Evolutionary conservation across 1,140 invertebrate genomes (phyloP), one percentile per base, ranked within the genome.

Genomic region (Brachionus angularis): DNA sequence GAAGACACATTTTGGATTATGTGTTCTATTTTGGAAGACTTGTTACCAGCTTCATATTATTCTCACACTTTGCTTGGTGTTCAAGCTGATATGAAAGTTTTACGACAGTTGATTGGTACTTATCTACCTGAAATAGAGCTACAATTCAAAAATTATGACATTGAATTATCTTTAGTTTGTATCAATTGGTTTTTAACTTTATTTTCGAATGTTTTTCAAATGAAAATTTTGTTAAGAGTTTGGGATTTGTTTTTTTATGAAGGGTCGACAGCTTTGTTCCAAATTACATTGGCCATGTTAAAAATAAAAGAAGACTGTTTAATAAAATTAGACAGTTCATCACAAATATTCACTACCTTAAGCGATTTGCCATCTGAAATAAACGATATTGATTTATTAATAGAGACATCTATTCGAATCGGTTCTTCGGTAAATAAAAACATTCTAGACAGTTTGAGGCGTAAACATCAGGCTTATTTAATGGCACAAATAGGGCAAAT

Each of bases 1-100:
- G 96, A 98, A 83, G 93, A 97, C 83, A 88, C 91, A 53, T 99
- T 98, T 84, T 98, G 96, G 96, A 89, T 96, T 82, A 92, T 98
- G 90, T 89, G 91, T 75, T 90, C 92, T 12, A 93, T 98, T 76
- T 92, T 98, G 8, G 95, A 98, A 86, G 94, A 98, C 83, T 84
- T 98, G 16, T 84, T 98, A 70, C 96, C 96, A 62, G 91, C 94
- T 64, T 95, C 93, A 4, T 98, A 97, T 83, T 98, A 96, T 82
- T 94, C 92, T 50, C 91, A 91, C 71, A 94, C 92, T 34, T 84
- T 98, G 23, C 86, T 96, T 77, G 93, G 93, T 18, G 78, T 83
- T 64, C 81, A 82, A 78, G 93, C 93, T 14, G 96, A 98, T 80
- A 93, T 96, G 83, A 86, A 88, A 78, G 93, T 98, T 10, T 83